Evolutionary conservation across 2,888 invertebrate species (phyloP).

Genomic region (Trichopoda pennipes): DNA sequence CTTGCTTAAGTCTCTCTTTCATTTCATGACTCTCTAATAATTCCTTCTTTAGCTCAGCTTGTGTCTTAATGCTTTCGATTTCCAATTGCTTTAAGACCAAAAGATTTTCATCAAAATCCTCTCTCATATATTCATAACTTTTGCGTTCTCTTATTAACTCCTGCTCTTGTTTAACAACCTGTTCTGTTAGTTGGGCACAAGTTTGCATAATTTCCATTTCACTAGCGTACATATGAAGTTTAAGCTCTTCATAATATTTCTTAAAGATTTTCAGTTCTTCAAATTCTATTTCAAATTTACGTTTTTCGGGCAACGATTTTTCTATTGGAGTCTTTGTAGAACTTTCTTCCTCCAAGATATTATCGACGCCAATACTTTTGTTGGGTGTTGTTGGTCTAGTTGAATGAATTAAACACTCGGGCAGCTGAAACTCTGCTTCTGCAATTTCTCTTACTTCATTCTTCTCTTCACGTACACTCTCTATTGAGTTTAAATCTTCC

Average conservation of each 20-base stretch:
- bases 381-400: constrained; percentile 78
- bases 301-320: constrained; percentile 67
- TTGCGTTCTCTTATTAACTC: constrained; percentile 72
- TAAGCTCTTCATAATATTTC: constrained; percentile 76
- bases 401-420: constrained; percentile 71
- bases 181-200: constrained; percentile 74
- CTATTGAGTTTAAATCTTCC: constrained; percentile 76
- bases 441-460: constrained; percentile 64
- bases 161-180: constrained; percentile 72
- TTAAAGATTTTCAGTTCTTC: constrained; percentile 74
- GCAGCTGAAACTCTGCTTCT: constrained; percentile 52
- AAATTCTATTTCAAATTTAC: constrained; percentile 69
- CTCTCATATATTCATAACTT: constrained; percentile 76
- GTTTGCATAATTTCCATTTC: constrained; percentile 74
- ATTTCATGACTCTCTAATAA: constrained; percentile 71
- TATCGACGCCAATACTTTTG: constrained; percentile 72
- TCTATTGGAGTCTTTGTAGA: constrained; percentile 27
- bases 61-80: constrained; percentile 73
- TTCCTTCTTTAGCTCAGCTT: constrained; percentile 72
- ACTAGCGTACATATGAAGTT: constrained; percentile 74
- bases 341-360: constrained; percentile 68
- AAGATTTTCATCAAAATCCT: constrained; percentile 77
- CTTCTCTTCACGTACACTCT: constrained; percentile 74
- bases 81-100: constrained; percentile 73
- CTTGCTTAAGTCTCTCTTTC: constrained; percentile 67